A percentile compares a stretch with the other conserved stretches of the same genome.
phyloP scores from a whole-genome alignment of 2,888 invertebrate species.

The Ophion obscuratus region DNA sequence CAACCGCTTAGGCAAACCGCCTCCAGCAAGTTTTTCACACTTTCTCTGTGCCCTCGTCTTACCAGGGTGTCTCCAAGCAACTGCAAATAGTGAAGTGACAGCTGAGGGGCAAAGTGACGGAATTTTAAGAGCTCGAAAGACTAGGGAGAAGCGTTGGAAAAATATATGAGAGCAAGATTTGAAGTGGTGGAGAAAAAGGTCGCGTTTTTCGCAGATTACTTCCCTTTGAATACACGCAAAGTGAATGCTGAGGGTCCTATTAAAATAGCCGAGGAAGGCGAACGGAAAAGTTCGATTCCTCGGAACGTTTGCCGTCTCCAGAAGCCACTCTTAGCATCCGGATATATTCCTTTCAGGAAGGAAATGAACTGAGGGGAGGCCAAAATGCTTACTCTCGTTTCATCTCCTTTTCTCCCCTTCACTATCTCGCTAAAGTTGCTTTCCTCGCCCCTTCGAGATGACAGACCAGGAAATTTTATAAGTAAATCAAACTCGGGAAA shows the following conservation, averaged over 20 bases:
- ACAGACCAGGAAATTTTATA: conserved; percentile 39
- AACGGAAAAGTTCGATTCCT: conserved; percentile 50
- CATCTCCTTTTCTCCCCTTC: not conserved
- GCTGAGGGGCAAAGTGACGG: too few species aligned
- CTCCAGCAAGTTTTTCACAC: too few species aligned
- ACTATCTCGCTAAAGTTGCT: not conserved
- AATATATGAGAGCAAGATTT: too few species aligned
- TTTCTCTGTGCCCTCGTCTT: too few species aligned
- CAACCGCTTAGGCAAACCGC: too few species aligned
- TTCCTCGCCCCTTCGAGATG: conserved; percentile 10
- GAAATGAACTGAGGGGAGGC: conserved; percentile 45
- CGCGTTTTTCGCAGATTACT: too few species aligned
- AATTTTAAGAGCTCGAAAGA: too few species aligned
- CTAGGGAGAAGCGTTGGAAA: too few species aligned
- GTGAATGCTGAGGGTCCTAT: conserved; percentile 17
- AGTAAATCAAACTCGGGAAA: conserved; percentile 36
- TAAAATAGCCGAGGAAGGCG: conserved; percentile 31
- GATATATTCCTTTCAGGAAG: conserved; percentile 59
- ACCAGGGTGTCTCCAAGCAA: too few species aligned
- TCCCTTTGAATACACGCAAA: not conserved
- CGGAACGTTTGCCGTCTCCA: conserved; percentile 26
- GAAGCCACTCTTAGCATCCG: conserved; percentile 12
- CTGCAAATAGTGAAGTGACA: too few species aligned
- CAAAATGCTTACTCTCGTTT: not conserved
- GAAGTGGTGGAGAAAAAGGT: too few species aligned